These are phyloP conservation scores for Synergus gifuensis DNA, from an alignment of 2,888 invertebrate genomes.

Conservation along the genomic window DNA sequence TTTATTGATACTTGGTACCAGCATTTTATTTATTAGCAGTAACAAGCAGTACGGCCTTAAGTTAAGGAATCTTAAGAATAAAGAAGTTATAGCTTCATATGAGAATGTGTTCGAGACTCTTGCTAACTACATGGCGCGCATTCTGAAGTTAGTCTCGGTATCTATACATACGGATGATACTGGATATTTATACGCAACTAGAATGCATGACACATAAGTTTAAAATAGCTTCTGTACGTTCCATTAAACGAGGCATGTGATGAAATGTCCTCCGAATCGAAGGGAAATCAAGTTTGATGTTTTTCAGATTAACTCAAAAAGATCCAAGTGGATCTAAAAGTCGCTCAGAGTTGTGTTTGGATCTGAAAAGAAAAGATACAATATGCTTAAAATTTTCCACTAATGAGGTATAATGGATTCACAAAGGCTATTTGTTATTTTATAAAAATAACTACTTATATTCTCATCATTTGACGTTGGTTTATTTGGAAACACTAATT, in stretches of 20 bases:
- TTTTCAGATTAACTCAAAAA: conserved; percentile 27
- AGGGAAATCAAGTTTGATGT: conserved; percentile 32
- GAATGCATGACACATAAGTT: conserved; percentile 68
- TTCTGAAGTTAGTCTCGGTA: conserved; percentile 36
- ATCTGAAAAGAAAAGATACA: not conserved
- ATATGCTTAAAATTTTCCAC: not conserved
- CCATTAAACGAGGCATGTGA: conserved; percentile 64
- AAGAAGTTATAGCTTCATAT: conserved; percentile 30
- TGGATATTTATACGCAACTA: conserved; percentile 64
- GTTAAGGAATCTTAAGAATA: not conserved
- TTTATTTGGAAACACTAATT: no score
- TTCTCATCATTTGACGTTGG: no score
- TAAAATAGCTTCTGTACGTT: conserved; percentile 66
- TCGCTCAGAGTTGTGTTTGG: not conserved
- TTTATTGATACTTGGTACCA: not conserved
- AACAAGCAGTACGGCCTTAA: not conserved
- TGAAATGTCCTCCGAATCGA: conserved; percentile 53
- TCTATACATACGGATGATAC: conserved; percentile 35
- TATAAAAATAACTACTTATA: no score
- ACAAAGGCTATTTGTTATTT: no score
- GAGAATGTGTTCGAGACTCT: conserved; percentile 29
- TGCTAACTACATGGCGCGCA: conserved; percentile 33
- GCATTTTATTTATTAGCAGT: not conserved
- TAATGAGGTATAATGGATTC: no score
- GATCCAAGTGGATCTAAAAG: not conserved